Evolutionary conservation across 2,113 vertebrate genomes (phyloP).

Genomic region (Anoplopoma fimbria): DNA sequence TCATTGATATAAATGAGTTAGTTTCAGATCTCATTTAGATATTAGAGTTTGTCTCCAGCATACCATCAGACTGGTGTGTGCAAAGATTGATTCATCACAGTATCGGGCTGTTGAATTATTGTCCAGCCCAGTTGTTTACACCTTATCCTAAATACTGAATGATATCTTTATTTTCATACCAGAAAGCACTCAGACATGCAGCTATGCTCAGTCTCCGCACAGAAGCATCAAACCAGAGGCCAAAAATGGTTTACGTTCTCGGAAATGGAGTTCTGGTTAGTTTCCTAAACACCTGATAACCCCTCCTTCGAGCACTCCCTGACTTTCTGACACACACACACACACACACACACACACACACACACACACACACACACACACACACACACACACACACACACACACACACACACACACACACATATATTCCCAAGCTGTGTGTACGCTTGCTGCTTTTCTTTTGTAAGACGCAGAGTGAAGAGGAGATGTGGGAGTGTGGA

Average conservation of each 20-base stretch:
- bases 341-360: background rate
- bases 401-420: background rate
- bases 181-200: background rate
- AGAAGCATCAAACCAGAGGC: constrained; percentile 7
- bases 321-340: background rate
- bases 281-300: constrained; percentile 75
- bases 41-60: background rate
- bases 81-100: background rate
- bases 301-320: constrained; percentile 6
- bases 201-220: constrained; percentile 18
- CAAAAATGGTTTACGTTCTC: constrained; percentile 7
- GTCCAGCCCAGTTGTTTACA: background rate
- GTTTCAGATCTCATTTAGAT: background rate
- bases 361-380: no score
- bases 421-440: background rate
- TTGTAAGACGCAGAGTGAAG: constrained; percentile 5
- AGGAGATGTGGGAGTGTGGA: constrained; percentile 18
- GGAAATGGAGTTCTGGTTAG: constrained; percentile 59
- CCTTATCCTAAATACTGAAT: background rate
- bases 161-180: background rate
- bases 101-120: background rate
- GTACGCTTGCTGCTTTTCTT: constrained; percentile 27
- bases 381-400: no score
- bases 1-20: background rate
- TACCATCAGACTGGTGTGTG: no score